Base-by-base conservation (phyloP, 2,797 vertebrate genomes). In the Lates japonicus region DNA sequence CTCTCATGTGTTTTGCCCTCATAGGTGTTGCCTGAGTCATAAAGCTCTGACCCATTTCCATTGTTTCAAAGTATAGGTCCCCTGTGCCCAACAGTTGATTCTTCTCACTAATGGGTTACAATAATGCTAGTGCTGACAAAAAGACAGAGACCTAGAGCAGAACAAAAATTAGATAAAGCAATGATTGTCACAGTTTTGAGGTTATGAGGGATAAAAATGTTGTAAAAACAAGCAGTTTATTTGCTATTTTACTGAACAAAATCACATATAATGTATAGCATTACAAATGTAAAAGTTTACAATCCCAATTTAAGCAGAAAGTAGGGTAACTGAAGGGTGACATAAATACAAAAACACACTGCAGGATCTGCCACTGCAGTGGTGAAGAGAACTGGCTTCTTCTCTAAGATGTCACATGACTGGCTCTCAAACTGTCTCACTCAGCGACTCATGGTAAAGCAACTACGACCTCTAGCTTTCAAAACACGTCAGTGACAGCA, bases 381-480 rank as follows among this genome's bases (percentile, higher is more conserved):
- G 5, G 17, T 19, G 17, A 46, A 16, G 22, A 60, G 25, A 35
- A 39, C 17, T 1, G 3, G 22, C 19, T 37, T 59, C 5, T 12
- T 7, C 7, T 20, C 3, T 12, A 4, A 37, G 5, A 17, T 31
- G 8, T 63, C 39, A 60, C 67, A 75, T 57, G 59, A 33, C 60
- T 20, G 13, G 49, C 31, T 64, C 42, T 35, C 55, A 49, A 52
- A 37, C 29, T 22, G 20, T 19, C n/a, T 71, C 41, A 39, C 33
- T 33, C 2, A 29, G 52, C n/a, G 33, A 55, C 33, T 71, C 19
- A 17, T 1, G 14, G 9, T 87, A 39, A 57, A 60, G 61, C 65
- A 83, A 90, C 74, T 67, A n/a, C 62, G 83, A 79, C 92, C 88
- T 84, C 92, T 89, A 83, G 87, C 69, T 39, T 62, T 62, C 29